Percentiles rank a stretch among this genome's conserved stretches.
These are phyloP conservation scores for Ciconia nigra DNA, from an alignment of 2,797 vertebrate species.

Conservation along the genomic window DNA sequence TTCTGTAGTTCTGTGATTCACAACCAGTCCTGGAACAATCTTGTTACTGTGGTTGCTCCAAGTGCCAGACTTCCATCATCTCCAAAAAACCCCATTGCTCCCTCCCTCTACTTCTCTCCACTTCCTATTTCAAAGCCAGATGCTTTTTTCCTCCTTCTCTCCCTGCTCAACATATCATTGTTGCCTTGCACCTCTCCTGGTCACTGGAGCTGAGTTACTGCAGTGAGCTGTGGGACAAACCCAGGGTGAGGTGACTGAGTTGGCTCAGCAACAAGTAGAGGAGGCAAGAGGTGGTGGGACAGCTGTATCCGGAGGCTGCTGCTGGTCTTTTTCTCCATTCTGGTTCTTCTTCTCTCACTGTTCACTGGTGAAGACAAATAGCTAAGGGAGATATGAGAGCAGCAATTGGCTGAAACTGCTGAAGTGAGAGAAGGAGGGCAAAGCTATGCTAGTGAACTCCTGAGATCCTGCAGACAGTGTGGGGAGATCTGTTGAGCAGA, in stretches of 20 bases:
- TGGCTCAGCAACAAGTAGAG: background rate
- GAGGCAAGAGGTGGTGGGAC: background rate
- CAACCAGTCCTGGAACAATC: background rate
- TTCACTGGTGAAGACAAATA: background rate
- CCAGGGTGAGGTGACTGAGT: background rate
- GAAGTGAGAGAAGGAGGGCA: background rate
- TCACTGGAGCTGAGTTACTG: background rate
- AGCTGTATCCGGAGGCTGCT: background rate
- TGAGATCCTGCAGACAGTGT: background rate
- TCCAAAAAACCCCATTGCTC: background rate
- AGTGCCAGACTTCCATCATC: background rate
- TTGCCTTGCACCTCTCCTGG: background rate
- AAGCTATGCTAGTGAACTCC: background rate
- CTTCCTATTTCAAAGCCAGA: background rate
- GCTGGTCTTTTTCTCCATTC: background rate
- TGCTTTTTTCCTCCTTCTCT: background rate
- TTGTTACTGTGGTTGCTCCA: background rate
- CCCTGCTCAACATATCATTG: fast-evolving
- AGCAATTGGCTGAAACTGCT: background rate
- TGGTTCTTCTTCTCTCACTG: background rate
- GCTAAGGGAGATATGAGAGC: background rate
- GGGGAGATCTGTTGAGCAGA: background rate
- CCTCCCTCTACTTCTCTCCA: background rate
- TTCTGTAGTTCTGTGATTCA: background rate
- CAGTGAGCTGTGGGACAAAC: background rate